Base-by-base conservation (phyloP, 35 echinoderm and acorn worm genomes). In the Strongylocentrotus purpuratus region DNA sequence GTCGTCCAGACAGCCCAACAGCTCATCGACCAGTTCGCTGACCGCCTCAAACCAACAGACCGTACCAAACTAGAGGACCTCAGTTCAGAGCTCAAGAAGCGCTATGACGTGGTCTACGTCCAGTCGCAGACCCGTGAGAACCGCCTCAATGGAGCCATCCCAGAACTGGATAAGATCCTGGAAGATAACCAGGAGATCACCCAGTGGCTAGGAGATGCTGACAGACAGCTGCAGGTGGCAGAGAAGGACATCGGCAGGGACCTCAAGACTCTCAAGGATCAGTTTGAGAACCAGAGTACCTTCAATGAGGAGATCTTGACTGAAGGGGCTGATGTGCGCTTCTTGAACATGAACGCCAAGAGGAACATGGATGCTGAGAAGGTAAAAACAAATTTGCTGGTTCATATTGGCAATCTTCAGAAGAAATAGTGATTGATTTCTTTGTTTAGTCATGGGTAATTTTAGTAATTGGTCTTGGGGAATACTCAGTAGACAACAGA, bases 281-380 rank as follows among this genome's bases (percentile, higher is more conserved):
- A 99, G 87, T 90, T 94, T 52, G 86, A 95, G 25, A 86, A 94
- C 11, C 98, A 97, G 78, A 95, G 70, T 95, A 70, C 58, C 9
- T 97, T 99, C 94, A 97, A 97, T 48, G 98, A 99, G 46, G 95
- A 94, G 45, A 95, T 99, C 65, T 28, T 99, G 46, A 93, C 96
- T 33, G 95, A 97, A 31, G 96, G 95, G 25, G 98, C 98, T 58
- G 97, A 99, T 31, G 95, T 96, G 2, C 85, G 97, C 22, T 99
- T 96, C 95, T 87, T 99, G 85, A 99, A 99, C 92, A 99, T 98
- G 98, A 97, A 96, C 45, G 97, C 96, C 59, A 96, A 99, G 71
- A 95, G 96, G 88, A 96, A 96, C 96, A 60, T 98, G 70, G 96
- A 98, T 61, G 91, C 88, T 41, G 95, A 94, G 45, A 98, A 98